phyloP scores from a whole-genome alignment of 2,113 vertebrate species.

The Myxocyprinus asiaticus region DNA sequence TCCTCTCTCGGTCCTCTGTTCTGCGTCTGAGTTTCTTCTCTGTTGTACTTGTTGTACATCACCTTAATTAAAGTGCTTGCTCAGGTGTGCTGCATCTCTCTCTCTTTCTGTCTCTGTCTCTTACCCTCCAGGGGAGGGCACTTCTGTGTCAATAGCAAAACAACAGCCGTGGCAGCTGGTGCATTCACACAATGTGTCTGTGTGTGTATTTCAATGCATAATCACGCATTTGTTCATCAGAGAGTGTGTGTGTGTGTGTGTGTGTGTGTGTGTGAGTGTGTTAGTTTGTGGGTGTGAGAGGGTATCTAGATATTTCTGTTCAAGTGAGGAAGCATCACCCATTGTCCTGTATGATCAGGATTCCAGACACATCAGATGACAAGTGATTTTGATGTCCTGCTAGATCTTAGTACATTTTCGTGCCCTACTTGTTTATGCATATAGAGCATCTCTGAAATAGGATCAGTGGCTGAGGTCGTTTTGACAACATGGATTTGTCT shows the following conservation, averaged over 20 bases:
- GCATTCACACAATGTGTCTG: conserved; percentile 49
- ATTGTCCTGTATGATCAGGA: conserved; percentile 37
- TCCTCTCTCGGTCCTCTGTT: neutral
- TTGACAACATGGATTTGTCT: conserved; percentile 50
- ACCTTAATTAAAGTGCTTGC: conserved; percentile 56
- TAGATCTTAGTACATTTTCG: neutral
- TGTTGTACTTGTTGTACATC: conserved; percentile 28
- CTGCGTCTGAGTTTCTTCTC: neutral
- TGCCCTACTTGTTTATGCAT: neutral
- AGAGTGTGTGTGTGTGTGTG: conserved; percentile 36
- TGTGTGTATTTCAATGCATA: conserved; percentile 48
- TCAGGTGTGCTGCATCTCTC: conserved; percentile 40
- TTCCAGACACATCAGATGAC: conserved; percentile 21
- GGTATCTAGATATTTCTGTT: conserved; percentile 6
- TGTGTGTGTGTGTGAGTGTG: conserved; percentile 46
- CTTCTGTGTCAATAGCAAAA: conserved; percentile 68
- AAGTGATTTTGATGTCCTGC: neutral
- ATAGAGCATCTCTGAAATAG: neutral
- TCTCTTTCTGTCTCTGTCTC: conserved; percentile 28
- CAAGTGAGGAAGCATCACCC: conserved; percentile 26
- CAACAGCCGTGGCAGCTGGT: conserved; percentile 70
- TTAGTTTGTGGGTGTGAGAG: conserved; percentile 24
- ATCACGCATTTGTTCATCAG: conserved; percentile 48
- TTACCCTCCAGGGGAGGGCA: conserved; percentile 56
- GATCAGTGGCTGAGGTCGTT: neutral